phyloP scores from a whole-genome alignment of 2,888 invertebrate species.

The Norana najaformis region DNA sequence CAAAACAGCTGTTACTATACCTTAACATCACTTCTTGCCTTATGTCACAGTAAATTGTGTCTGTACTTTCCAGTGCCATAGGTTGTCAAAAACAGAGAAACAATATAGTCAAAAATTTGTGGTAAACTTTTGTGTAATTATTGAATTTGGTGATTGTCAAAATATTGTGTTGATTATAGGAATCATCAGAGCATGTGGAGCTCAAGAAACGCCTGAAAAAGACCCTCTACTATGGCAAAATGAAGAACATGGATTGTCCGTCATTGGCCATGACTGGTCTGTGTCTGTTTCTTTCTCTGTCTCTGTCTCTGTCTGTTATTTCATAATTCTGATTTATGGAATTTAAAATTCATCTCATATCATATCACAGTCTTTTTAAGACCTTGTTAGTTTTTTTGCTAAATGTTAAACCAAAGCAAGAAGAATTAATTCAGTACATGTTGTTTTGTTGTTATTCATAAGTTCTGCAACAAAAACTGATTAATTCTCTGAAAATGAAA shows the following conservation, averaged over 20 bases:
- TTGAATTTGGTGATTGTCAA: conserved; percentile 1
- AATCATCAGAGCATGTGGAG: conserved; percentile 70
- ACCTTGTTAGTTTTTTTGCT: not conserved
- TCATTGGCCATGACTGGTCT: conserved; percentile 80
- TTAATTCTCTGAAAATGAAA: not conserved
- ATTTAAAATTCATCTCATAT: not conserved
- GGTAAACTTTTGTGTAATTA: no score
- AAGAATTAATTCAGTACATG: no score
- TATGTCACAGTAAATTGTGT: not conserved
- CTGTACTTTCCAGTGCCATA: not conserved
- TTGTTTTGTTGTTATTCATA: not conserved
- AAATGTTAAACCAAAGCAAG: not conserved
- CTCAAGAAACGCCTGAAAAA: conserved; percentile 82
- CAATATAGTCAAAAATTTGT: no score
- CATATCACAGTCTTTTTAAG: not conserved
- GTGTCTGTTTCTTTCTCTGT: not conserved
- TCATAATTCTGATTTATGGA: not conserved
- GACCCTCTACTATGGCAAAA: conserved; percentile 81
- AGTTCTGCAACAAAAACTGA: not conserved
- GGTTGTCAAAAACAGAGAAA: not conserved
- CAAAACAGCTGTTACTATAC: not conserved
- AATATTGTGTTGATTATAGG: conserved; percentile 16
- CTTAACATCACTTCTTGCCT: no score
- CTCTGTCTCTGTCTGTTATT: not conserved
- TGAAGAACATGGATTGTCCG: conserved; percentile 73